Conservation (phyloP, 2,888 invertebrate species). For the Euplexia lucipara region DNA sequence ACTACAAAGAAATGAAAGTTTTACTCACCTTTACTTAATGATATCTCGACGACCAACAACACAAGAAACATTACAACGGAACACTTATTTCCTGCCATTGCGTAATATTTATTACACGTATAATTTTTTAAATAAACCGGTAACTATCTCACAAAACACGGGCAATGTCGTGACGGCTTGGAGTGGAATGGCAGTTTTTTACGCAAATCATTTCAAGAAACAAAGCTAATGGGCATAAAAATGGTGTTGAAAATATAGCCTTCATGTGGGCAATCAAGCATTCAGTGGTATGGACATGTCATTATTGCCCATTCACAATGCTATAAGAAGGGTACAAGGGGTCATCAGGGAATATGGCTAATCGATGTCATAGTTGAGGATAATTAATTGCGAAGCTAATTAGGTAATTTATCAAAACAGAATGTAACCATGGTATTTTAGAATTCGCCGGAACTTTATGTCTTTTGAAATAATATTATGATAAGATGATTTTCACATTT, state of each 20-base stretch:
- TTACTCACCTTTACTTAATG: slow-evolving; percentile 58
- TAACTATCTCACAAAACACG: slow-evolving; percentile 48
- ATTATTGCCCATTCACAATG: slow-evolving; percentile 31
- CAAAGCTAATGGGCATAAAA: slow-evolving; percentile 55
- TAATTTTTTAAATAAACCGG: slow-evolving; percentile 33
- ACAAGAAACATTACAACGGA: slow-evolving; percentile 45
- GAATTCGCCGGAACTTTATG: no score
- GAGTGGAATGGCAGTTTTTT: slow-evolving; percentile 65
- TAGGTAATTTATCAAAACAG: background rate
- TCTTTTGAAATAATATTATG: no score
- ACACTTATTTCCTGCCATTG: slow-evolving; percentile 54
- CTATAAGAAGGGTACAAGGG: slow-evolving; percentile 23
- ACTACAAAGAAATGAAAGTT: slow-evolving; percentile 46
- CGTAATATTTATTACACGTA: slow-evolving; percentile 45
- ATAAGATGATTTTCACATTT: no score
- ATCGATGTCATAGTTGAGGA: slow-evolving; percentile 19
- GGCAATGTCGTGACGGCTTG: slow-evolving; percentile 57
- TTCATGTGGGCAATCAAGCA: slow-evolving; percentile 55
- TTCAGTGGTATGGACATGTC: slow-evolving; percentile 47
- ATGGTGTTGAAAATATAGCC: slow-evolving; percentile 61
- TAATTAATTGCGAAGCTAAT: slow-evolving; percentile 24
- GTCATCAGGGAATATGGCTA: slow-evolving; percentile 6
- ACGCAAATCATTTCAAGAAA: slow-evolving; percentile 59
- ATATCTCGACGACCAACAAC: slow-evolving; percentile 42
- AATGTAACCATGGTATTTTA: background rate